Conservation (phyloP, 2,888 invertebrate species). For the Rhagium mordax region DNA sequence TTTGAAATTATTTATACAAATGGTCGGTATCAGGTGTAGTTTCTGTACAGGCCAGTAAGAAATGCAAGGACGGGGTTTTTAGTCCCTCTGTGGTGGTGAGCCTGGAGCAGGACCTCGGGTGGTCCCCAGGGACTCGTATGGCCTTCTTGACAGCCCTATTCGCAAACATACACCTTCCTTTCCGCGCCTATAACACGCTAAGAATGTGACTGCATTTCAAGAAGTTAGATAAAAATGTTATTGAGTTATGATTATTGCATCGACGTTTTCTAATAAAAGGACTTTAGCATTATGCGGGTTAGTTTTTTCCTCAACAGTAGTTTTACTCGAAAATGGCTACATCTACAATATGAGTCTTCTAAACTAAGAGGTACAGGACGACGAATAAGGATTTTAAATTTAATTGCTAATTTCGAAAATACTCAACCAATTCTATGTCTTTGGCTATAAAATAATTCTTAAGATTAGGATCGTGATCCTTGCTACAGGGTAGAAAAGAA, state of each 20-base stretch:
- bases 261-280: not conserved
- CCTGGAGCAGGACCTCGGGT: conserved; percentile 58
- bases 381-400: too few relatives aligned
- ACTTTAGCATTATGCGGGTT: too few relatives aligned
- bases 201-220: conserved; percentile 59
- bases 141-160: conserved; percentile 67
- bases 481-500: too few relatives aligned
- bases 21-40: conserved; percentile 64
- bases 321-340: too few relatives aligned
- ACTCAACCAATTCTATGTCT: too few relatives aligned
- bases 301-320: too few relatives aligned
- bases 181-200: conserved; percentile 59
- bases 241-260: conserved; percentile 18
- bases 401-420: too few relatives aligned
- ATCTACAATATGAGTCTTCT: too few relatives aligned
- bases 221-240: conserved; percentile 20
- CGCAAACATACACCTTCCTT: conserved; percentile 67
- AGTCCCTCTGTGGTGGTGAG: conserved; percentile 55
- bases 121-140: conserved; percentile 64
- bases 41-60: conserved; percentile 54
- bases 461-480: too few relatives aligned
- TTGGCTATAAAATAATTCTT: too few relatives aligned
- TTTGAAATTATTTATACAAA: conserved; percentile 64
- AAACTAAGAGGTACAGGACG: too few relatives aligned
- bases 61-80: conserved; percentile 60